Percentiles rank a stretch among this genome's conserved stretches.
Conservation (phyloP, 2,797 vertebrate genomes). For the Meda fulgida region DNA sequence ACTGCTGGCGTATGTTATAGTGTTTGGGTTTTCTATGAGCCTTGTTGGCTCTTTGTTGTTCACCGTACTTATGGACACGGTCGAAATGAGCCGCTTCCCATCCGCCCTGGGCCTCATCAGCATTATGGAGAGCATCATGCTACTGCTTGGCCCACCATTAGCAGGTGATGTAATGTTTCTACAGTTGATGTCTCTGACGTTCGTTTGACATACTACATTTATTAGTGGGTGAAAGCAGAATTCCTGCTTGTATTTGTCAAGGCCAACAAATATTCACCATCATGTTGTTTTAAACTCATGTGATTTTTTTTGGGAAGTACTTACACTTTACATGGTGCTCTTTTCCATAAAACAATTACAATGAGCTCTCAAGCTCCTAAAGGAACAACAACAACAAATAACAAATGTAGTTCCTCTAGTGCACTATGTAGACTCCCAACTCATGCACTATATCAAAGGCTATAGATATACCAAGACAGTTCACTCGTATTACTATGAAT, state of each 20-base stretch:
- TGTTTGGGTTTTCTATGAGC: slow-evolving; percentile 83
- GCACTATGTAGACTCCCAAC: not conserved
- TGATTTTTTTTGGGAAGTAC: too few species aligned
- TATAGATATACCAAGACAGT: not conserved
- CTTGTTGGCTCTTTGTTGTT: slow-evolving; percentile 78
- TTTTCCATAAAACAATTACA: too few species aligned
- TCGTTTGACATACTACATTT: not conserved
- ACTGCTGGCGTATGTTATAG: slow-evolving; percentile 77
- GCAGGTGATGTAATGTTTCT: slow-evolving; percentile 74
- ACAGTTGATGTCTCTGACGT: not conserved
- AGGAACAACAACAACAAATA: too few species aligned
- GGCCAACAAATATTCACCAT: too few species aligned
- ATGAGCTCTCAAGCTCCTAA: too few species aligned
- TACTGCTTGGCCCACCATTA: slow-evolving; percentile 81
- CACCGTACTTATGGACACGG: slow-evolving; percentile 87
- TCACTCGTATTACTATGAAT: not conserved
- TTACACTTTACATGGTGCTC: too few species aligned
- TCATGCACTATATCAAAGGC: not conserved
- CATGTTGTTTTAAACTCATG: too few species aligned
- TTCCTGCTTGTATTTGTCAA: not conserved
- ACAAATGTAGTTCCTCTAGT: not conserved
- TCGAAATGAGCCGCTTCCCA: slow-evolving; percentile 85
- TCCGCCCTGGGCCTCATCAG: slow-evolving; percentile 86
- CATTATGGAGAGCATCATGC: slow-evolving; percentile 79
- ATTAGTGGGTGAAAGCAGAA: not conserved